Percentiles rank a stretch among this genome's conserved stretches.
Conservation (phyloP, 2,113 vertebrate genomes). For the Carassius carassius region DNA sequence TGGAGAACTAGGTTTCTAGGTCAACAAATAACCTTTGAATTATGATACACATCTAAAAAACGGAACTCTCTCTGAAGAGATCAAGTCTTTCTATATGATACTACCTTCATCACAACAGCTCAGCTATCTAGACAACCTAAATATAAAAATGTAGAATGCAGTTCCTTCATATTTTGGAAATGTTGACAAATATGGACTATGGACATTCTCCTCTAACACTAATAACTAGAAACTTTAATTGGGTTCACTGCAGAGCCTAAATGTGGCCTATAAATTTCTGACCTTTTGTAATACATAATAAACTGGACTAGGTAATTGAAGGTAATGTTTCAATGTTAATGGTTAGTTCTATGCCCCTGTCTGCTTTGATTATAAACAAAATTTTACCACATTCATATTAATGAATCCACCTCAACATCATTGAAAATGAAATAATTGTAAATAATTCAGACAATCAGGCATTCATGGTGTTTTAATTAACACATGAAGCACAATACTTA, state of each 20-base stretch:
- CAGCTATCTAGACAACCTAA: not conserved
- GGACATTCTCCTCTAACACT: not conserved
- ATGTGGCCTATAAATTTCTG: not conserved
- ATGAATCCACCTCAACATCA: no score
- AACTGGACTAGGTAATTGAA: no score
- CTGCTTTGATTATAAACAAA: not conserved
- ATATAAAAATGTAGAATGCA: not conserved
- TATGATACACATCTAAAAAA: constrained; percentile 19
- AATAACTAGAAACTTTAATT: not conserved
- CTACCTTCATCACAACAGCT: not conserved
- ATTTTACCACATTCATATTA: not conserved
- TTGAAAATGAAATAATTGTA: no score
- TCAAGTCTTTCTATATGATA: no score
- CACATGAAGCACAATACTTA: no score
- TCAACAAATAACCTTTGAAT: constrained; percentile 1
- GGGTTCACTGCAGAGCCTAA: not conserved
- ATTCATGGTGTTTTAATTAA: no score
- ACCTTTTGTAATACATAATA: no score
- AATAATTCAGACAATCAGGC: no score
- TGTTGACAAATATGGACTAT: no score
- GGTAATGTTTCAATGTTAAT: not conserved
- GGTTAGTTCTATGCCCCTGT: not conserved
- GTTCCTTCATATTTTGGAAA: not conserved
- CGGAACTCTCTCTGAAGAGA: not conserved
- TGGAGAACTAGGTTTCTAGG: no score